Evolutionary conservation across 2,113 vertebrate genomes (phyloP), one percentile per base, ranked within the genome.

Genomic region (Sturnus vulgaris): DNA sequence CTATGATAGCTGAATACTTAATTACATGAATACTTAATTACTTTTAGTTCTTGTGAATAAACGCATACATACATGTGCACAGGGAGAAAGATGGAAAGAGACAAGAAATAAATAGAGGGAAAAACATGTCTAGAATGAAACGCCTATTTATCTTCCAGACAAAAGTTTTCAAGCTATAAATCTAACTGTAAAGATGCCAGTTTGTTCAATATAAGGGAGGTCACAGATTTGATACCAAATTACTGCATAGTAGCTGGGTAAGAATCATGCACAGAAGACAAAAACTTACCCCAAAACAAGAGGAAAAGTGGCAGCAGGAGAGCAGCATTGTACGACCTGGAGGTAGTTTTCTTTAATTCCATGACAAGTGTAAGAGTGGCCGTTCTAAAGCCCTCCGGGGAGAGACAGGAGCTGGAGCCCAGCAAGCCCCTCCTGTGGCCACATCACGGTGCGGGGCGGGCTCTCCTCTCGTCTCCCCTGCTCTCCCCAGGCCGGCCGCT

Each of bases 301-400:
- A 98, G 97, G 97, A 98, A 97, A 95, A 98, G 97, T 3, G 96
- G 97, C 89, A 98, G 94, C 91, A 98, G 96, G 50, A 97, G 75
- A 97, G 93, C 94, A 97, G 95, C 76, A 92, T 4, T 19, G 97
- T 11, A 84, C 66, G 93, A 91, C 94, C 97, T 95, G 84, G 97
- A 66, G 70, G 95, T 75, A 81, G 97, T 56, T 93, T 82, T 97
- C 60, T 86, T 93, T 86, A 97, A 70, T 93, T 98, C 98, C 98
- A 98, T 98, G 95, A 84, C 96, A 80, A 92, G 89, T 44, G 49
- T 63, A 65, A 47, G 82, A 73, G 71, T 20, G 90, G 82, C 82
- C 19, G 90, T 15, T 40, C 68, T 69, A 55, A 82, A 64, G 15
- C 9, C 53, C 61, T 71, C 78, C 35, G 53, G 78, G 87, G 70